Evolutionary conservation across 2,888 invertebrate genomes (phyloP), one percentile per base, ranked within the genome.

Genomic region (Campoplex capitator): DNA sequence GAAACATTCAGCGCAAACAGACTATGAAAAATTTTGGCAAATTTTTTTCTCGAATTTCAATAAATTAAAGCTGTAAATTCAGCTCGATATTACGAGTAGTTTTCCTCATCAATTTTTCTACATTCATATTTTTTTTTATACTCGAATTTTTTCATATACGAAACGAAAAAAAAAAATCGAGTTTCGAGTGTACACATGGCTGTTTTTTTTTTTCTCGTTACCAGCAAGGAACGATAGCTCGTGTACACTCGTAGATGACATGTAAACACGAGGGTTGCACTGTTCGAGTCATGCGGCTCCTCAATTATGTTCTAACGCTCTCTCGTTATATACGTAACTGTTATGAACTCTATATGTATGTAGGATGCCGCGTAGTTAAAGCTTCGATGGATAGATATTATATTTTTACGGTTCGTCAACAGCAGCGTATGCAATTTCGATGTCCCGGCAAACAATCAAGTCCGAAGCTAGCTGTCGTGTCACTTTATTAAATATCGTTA

Each of bases 291-390:
- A 83, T 75, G 74, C 75, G n/a, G 68, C 28, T 18, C 56, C 32
- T 76, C 75, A 48, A 83, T 75, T 83, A 83, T 76, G 76, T 70
- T 58, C 58, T 54, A 51, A 68, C 58, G 56, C 76, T 58, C 28
- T 70, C 76, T 83, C 76, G 75, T 70, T 76, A 75, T 56, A 42
- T 9, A 81, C 65, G 81, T 67, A 81, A 74, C 74, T 56, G 51
- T 48, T 42, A 67, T 74, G 32, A 42, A 81, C 23, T 67, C 65
- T 42, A 74, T 23, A 23, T 23, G 23, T 23, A 23, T 74, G 16
- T 74, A 38, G 11, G 32, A 28, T 11, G 42, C 1, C 38, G 42
- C 38, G 42, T 74, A 74, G 67, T 81, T 74, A 42, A 74, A 74
- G 65, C 65, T 81, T 62, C 56, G 56, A 56, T 45, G 32, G 32